These are phyloP conservation scores for Dipodomys ordii DNA, from an alignment of 2,113 vertebrate genomes.

Conservation along the genomic window DNA sequence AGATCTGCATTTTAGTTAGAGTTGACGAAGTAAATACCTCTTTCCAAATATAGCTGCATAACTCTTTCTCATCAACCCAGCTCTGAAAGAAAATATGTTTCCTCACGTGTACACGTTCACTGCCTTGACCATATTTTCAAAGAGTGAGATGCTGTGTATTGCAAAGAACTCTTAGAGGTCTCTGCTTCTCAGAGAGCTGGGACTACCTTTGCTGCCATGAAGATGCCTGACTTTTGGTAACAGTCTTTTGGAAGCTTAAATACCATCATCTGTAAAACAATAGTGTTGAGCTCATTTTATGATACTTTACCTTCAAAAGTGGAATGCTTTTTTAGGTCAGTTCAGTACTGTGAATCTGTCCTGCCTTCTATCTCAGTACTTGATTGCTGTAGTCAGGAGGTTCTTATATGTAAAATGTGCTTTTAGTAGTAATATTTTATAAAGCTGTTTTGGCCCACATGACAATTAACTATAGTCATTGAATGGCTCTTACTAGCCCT, in stretches of 20 bases:
- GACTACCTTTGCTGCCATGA: background rate
- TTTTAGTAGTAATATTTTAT: conserved; percentile 12
- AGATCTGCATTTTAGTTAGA: conserved; percentile 43
- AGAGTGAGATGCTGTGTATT: background rate
- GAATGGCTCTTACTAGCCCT: conserved; percentile 11
- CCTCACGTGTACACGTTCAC: conserved; percentile 20
- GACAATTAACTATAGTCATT: background rate
- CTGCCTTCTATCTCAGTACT: background rate
- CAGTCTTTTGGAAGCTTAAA: background rate
- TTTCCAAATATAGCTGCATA: conserved; percentile 25
- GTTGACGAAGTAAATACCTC: conserved; percentile 38
- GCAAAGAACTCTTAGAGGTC: background rate
- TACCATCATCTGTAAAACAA: conserved; percentile 27
- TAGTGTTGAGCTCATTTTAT: background rate
- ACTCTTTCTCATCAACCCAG: conserved; percentile 10
- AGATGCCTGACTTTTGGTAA: conserved; percentile 1
- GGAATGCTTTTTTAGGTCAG: background rate
- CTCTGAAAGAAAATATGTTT: background rate
- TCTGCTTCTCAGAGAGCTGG: conserved; percentile 14
- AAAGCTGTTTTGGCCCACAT: background rate
- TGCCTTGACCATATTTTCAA: conserved; percentile 25
- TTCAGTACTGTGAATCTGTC: conserved; percentile 21
- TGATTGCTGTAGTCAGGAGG: background rate
- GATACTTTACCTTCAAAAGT: conserved; percentile 33
- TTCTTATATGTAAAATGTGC: background rate